phyloP scores from a whole-genome alignment of 2,113 vertebrate species.

The Chaetodon auriga region DNA sequence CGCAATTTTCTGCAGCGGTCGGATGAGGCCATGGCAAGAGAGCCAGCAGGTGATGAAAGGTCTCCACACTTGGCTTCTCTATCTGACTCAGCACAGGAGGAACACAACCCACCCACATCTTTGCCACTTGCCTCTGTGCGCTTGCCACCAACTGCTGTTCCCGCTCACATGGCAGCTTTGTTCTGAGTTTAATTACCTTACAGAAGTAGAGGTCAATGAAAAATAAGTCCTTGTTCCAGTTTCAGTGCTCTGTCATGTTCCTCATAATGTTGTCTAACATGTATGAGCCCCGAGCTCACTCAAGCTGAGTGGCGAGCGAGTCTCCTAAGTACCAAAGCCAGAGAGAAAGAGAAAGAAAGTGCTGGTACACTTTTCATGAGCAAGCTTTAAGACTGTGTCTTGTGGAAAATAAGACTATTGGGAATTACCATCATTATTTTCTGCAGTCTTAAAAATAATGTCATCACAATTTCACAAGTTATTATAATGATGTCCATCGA shows the following conservation, averaged over 20 bases:
- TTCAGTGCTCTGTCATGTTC: conserved; percentile 31
- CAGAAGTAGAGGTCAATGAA: conserved; percentile 38
- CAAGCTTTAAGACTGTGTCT: background rate
- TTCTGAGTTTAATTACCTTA: conserved; percentile 28
- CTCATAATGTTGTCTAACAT: conserved; percentile 5
- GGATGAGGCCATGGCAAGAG: background rate
- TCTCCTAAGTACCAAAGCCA: background rate
- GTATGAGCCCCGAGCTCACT: background rate
- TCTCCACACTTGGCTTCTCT: conserved; percentile 42
- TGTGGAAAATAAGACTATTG: background rate
- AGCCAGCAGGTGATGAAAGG: conserved; percentile 54
- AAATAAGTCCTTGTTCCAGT: conserved; percentile 46
- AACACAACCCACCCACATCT: conserved; percentile 33
- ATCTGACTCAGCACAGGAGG: conserved; percentile 59
- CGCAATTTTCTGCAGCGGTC: conserved; percentile 25
- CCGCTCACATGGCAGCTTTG: conserved; percentile 21
- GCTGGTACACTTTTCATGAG: background rate
- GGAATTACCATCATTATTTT: background rate
- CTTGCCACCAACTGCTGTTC: background rate
- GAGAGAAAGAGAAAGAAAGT: background rate
- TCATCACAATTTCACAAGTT: background rate
- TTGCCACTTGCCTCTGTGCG: conserved; percentile 8
- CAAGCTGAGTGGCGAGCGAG: background rate
- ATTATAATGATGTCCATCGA: too few species aligned
- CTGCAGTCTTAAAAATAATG: too few species aligned